These are phyloP conservation scores for Capromys pilorides DNA, from an alignment of 2,797 vertebrate species.

Conservation along the genomic window DNA sequence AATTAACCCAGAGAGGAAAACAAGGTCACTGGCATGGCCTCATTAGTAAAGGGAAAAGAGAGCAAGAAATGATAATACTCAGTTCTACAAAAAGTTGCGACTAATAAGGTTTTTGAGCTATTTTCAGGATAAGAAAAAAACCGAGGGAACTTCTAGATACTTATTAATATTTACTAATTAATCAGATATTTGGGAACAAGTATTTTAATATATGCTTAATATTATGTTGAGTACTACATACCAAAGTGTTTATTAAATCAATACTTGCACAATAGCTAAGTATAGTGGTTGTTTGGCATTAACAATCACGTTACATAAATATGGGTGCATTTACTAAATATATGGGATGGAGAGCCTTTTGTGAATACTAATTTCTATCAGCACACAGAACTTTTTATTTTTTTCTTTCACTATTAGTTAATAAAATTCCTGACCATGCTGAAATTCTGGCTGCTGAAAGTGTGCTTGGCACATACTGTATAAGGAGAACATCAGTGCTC, in stretches of 20 bases:
- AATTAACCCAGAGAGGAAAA: conserved; percentile 46
- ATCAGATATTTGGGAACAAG: neutral
- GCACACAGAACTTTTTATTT: neutral
- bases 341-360: neutral
- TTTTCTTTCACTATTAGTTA: neutral
- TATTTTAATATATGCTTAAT: neutral
- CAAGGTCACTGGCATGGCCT: neutral
- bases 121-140: conserved; percentile 30
- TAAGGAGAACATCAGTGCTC: neutral
- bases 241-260: conserved; percentile 34
- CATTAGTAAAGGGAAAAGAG: conserved; percentile 57
- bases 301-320: neutral
- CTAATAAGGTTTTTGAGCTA: conserved; percentile 28
- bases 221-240: neutral
- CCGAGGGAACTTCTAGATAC: conserved; percentile 24
- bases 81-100: conserved; percentile 48
- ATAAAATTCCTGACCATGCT: conserved; percentile 70
- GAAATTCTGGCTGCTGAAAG: conserved; percentile 63
- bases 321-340: conserved; percentile 38
- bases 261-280: neutral
- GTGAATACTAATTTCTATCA: neutral
- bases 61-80: conserved; percentile 49
- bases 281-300: neutral
- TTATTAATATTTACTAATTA: conserved; percentile 54
- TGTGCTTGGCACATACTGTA: conserved; percentile 29